Percentiles rank a stretch among this genome's conserved stretches.
These are phyloP conservation scores for Notolabrus celidotus DNA, from an alignment of 2,797 vertebrate genomes.

Conservation along the genomic window DNA sequence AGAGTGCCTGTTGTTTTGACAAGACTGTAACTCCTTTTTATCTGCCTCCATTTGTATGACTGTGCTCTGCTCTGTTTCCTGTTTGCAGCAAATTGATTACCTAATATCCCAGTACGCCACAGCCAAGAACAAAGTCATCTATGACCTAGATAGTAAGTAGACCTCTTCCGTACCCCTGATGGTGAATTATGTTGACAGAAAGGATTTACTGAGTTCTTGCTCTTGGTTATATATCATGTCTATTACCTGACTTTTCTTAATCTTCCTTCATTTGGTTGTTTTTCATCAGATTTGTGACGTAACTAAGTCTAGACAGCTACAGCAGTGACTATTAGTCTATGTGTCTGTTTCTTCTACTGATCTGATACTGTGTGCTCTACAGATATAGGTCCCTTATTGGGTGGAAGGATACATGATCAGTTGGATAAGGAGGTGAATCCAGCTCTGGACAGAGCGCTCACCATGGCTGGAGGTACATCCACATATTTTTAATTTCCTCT, in stretches of 20 bases:
- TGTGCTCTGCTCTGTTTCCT: slow-evolving; percentile 59
- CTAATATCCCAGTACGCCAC: slow-evolving; percentile 90
- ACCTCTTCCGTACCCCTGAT: slow-evolving; percentile 28
- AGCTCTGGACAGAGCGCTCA: slow-evolving; percentile 87
- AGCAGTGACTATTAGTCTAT: slow-evolving; percentile 1
- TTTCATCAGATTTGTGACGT: slow-evolving; percentile 49
- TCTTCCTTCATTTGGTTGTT: slow-evolving; percentile 48
- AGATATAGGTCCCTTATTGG: slow-evolving; percentile 92
- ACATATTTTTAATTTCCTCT: slow-evolving; percentile 48
- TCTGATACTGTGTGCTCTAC: slow-evolving; percentile 46
- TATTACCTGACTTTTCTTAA: slow-evolving; percentile 36
- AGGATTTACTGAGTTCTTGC: slow-evolving; percentile 20
- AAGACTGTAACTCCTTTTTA: slow-evolving; percentile 16
- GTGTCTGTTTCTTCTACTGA: not conserved
- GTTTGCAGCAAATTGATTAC: slow-evolving; percentile 93
- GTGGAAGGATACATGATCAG: slow-evolving; percentile 86
- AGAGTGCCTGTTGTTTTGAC: not conserved
- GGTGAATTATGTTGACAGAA: slow-evolving; percentile 43
- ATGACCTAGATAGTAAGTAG: slow-evolving; percentile 94
- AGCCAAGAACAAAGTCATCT: slow-evolving; percentile 90
- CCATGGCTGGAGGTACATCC: slow-evolving; percentile 89
- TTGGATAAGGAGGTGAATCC: slow-evolving; percentile 90
- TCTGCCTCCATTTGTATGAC: slow-evolving; percentile 27
- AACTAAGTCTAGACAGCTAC: slow-evolving; percentile 54
- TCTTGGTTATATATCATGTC: slow-evolving; percentile 27